phyloP scores from a whole-genome alignment of 2,888 invertebrate genomes.

The Ceratothoa steindachneri region DNA sequence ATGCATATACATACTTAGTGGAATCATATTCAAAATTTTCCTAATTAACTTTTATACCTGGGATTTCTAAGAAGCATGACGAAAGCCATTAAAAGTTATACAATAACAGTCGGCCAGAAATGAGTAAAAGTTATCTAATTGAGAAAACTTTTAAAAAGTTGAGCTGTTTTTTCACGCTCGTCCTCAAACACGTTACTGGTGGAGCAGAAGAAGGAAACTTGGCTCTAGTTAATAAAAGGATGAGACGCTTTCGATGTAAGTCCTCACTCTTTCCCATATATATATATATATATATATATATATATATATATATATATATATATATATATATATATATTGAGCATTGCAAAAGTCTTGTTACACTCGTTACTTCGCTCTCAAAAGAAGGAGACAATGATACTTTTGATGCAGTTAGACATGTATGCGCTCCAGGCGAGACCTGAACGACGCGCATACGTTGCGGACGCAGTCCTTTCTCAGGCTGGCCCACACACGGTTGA shows the following conservation, averaged over 20 bases:
- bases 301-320: conserved; percentile 12
- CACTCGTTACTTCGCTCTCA: too few relatives aligned
- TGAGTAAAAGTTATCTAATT: conserved; percentile 44
- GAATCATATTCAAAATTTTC: conserved; percentile 4
- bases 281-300: conserved; percentile 1
- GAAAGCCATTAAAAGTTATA: conserved; percentile 11
- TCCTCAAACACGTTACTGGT: conserved; percentile 12
- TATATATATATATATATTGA: conserved; percentile 2
- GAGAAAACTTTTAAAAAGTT: conserved; percentile 39
- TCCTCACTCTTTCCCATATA: background rate
- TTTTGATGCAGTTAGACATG: too few relatives aligned
- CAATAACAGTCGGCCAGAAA: conserved; percentile 20
- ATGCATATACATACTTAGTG: background rate
- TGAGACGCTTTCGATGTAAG: background rate
- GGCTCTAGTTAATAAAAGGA: conserved; percentile 10
- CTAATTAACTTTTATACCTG: conserved; percentile 12
- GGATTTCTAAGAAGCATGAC: conserved; percentile 13
- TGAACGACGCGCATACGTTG: too few relatives aligned
- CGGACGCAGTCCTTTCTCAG: background rate
- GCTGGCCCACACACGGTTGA: too few relatives aligned
- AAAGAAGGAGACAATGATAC: too few relatives aligned
- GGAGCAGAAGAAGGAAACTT: background rate
- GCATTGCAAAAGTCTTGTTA: background rate
- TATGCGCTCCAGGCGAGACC: too few relatives aligned
- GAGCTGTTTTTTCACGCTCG: background rate